phyloP scores from a whole-genome alignment of 2,888 invertebrate species.

The Acanthococcus lagerstroemiae region DNA sequence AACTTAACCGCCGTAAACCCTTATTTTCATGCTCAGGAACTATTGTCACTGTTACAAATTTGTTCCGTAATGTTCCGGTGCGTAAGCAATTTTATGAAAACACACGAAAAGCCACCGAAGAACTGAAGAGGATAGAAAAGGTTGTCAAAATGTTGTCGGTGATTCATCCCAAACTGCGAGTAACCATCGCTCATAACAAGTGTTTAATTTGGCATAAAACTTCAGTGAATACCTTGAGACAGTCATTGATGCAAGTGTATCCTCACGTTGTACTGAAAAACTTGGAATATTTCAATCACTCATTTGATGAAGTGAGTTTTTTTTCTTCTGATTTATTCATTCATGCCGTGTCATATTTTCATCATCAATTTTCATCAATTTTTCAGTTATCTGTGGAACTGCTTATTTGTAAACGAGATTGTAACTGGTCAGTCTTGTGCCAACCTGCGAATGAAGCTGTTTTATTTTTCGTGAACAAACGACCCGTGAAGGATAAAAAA shows the following conservation, averaged over 20 bases:
- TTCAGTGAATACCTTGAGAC: constrained; percentile 39
- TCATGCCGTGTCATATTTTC: background rate
- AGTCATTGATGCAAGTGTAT: constrained; percentile 32
- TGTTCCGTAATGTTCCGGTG: constrained; percentile 51
- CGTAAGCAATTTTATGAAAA: constrained; percentile 46
- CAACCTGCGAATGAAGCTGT: constrained; percentile 33
- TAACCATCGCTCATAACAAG: constrained; percentile 45
- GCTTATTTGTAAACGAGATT: constrained; percentile 41
- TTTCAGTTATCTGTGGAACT: constrained; percentile 37
- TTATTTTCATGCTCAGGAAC: constrained; percentile 44
- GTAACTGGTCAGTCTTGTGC: constrained; percentile 36
- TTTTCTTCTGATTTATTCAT: background rate
- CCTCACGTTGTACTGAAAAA: constrained; percentile 28
- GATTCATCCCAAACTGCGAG: constrained; percentile 45
- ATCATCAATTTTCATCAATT: constrained; percentile 26
- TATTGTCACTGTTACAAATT: constrained; percentile 44
- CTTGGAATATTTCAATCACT: constrained; percentile 38
- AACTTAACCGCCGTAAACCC: no score
- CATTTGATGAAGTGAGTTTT: constrained; percentile 36
- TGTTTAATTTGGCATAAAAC: constrained; percentile 46
- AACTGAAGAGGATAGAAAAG: constrained; percentile 47
- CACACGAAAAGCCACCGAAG: constrained; percentile 44
- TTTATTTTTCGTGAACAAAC: constrained; percentile 46
- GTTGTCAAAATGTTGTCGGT: constrained; percentile 46
- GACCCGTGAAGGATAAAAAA: constrained; percentile 47